Conservation (phyloP, 2,888 invertebrate genomes). For the Cephus nigrinus region DNA sequence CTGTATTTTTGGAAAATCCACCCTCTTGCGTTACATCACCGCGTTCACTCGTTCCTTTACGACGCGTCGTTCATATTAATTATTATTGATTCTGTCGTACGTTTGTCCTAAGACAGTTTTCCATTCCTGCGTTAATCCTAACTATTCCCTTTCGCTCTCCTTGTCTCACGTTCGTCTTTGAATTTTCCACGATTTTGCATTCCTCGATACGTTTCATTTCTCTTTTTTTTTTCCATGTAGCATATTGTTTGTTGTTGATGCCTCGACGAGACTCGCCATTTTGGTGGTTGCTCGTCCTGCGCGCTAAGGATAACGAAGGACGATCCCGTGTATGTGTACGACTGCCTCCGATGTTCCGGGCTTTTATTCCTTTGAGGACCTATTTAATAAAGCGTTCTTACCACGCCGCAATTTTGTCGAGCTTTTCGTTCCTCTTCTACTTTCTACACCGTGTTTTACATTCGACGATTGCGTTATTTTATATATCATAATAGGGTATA, state of each 20-base stretch:
- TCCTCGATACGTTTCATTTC: not conserved
- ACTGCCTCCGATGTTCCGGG: conserved; percentile 40
- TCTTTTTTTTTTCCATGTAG: not conserved
- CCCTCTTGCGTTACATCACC: not conserved
- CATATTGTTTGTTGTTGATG: not conserved
- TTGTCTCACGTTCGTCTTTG: not conserved
- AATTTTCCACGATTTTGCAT: not conserved
- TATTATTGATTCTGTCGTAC: not conserved
- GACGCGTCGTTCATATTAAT: not conserved
- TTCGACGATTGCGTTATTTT: conserved; percentile 63
- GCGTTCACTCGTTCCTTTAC: not conserved
- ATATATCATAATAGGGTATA: conserved; percentile 65
- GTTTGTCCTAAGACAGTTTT: not conserved
- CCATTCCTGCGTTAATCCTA: not conserved
- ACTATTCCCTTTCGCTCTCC: not conserved
- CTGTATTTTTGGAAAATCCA: conserved; percentile 14
- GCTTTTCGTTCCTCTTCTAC: conserved; percentile 35
- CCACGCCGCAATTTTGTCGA: conserved; percentile 27
- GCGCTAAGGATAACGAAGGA: conserved; percentile 1
- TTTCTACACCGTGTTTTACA: conserved; percentile 46
- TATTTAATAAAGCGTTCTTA: conserved; percentile 2
- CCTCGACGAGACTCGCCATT: not conserved
- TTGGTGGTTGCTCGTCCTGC: not conserved
- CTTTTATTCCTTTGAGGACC: conserved; percentile 9
- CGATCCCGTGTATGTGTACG: conserved; percentile 26